These are phyloP conservation scores for Diachrysia chrysitis DNA, from an alignment of 2,888 invertebrate species.

Conservation along the genomic window DNA sequence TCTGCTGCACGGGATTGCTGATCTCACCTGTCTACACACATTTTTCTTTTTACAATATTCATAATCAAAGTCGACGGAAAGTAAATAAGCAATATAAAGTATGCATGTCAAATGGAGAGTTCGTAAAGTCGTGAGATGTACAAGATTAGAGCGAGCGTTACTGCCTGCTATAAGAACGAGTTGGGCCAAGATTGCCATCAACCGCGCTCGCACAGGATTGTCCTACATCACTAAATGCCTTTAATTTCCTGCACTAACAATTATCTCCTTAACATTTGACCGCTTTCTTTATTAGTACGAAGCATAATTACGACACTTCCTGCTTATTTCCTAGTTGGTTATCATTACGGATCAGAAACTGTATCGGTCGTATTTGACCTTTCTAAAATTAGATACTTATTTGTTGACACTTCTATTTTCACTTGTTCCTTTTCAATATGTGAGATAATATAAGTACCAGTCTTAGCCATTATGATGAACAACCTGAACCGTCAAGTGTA, in stretches of 20 bases:
- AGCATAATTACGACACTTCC: conserved; percentile 78
- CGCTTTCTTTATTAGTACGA: conserved; percentile 84
- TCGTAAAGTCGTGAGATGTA: conserved; percentile 63
- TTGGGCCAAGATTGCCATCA: conserved; percentile 63
- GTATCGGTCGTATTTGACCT: conserved; percentile 10
- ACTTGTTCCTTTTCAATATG: conserved; percentile 31
- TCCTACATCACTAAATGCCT: conserved; percentile 84
- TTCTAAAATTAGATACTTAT: conserved; percentile 23
- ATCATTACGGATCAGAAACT: conserved; percentile 36
- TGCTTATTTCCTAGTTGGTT: conserved; percentile 54
- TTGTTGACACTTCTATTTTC: conserved; percentile 38
- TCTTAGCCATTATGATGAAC: conserved; percentile 63
- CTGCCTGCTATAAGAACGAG: conserved; percentile 56
- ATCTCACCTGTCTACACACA: neutral
- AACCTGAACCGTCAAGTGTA: conserved; percentile 73
- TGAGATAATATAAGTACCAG: conserved; percentile 46
- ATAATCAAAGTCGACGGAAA: conserved; percentile 21
- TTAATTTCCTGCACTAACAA: conserved; percentile 88
- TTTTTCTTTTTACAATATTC: conserved; percentile 10
- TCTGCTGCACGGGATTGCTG: neutral
- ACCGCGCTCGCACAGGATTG: conserved; percentile 69
- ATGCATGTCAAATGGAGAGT: conserved; percentile 52
- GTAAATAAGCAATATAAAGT: conserved; percentile 35
- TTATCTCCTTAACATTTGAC: conserved; percentile 89
- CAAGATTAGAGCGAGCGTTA: conserved; percentile 57